A percentile compares a stretch with the other conserved stretches of the same genome.
Conservation (phyloP, 2,888 invertebrate genomes). For the Leptopilina drosophilae region DNA sequence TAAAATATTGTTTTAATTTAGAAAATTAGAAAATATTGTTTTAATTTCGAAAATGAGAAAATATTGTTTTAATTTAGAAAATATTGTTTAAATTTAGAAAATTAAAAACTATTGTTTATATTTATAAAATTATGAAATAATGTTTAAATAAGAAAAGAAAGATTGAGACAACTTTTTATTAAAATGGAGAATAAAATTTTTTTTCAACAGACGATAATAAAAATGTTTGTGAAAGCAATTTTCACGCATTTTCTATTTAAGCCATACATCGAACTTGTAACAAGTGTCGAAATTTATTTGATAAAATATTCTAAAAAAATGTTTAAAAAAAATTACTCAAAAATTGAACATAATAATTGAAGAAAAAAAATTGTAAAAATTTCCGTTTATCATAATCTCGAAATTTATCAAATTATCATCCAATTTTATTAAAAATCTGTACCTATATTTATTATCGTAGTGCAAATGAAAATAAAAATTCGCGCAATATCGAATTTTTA, state of each 20-base stretch:
- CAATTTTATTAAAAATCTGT: constrained; percentile 14
- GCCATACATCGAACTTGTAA: constrained; percentile 5
- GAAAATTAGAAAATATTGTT: too few relatives aligned
- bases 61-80: too few relatives aligned
- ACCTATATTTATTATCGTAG: constrained; percentile 4
- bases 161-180: too few relatives aligned
- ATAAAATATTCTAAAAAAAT: neutral
- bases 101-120: too few relatives aligned
- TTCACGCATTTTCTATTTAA: neutral
- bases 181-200: too few relatives aligned
- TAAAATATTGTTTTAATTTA: too few relatives aligned
- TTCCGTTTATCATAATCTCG: constrained; percentile 6
- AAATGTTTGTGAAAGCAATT: too few relatives aligned
- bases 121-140: too few relatives aligned
- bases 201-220: too few relatives aligned
- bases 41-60: too few relatives aligned
- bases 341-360: neutral
- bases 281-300: neutral
- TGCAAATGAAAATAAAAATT: constrained; percentile 14
- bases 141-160: too few relatives aligned
- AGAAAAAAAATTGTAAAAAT: neutral
- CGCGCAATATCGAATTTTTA: constrained; percentile 21
- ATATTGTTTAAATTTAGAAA: too few relatives aligned
- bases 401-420: constrained; percentile 8
- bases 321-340: neutral